A percentile compares a stretch with the other conserved stretches of the same genome.
These are phyloP conservation scores for Osmerus mordax DNA, from an alignment of 2,113 vertebrate genomes.

Conservation along the genomic window DNA sequence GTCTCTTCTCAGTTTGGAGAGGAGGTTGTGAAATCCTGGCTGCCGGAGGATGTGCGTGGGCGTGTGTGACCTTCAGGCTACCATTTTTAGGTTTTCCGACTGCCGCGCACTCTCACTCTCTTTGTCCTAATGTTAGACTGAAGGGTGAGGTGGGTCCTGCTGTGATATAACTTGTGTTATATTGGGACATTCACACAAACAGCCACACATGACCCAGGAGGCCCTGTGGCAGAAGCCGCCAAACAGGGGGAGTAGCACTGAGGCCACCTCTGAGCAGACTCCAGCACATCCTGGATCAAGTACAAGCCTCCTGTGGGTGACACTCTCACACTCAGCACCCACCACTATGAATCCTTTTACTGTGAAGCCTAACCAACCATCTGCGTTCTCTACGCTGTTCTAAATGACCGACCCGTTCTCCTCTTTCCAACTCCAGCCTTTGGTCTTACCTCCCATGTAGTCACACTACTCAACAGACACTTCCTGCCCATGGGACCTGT, in stretches of 20 bases:
- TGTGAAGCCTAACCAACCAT: no score
- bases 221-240: not conserved
- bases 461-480: no score
- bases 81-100: not conserved
- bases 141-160: not conserved
- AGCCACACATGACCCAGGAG: not conserved
- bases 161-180: constrained; percentile 1
- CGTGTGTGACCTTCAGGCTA: not conserved
- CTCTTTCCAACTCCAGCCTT: no score
- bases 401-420: not conserved
- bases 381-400: not conserved
- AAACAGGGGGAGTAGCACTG: no score
- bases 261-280: no score
- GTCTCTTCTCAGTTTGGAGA: not conserved
- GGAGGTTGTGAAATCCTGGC: not conserved
- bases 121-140: not conserved
- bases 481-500: no score
- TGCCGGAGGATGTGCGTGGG: constrained; percentile 1
- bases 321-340: not conserved
- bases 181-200: not conserved
- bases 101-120: not conserved
- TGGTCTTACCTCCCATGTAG: no score
- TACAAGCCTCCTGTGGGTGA: not conserved
- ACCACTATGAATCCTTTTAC: no score
- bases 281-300: no score